Evolutionary conservation across 2,113 vertebrate genomes (phyloP).

Genomic region (Cottus gobio): DNA sequence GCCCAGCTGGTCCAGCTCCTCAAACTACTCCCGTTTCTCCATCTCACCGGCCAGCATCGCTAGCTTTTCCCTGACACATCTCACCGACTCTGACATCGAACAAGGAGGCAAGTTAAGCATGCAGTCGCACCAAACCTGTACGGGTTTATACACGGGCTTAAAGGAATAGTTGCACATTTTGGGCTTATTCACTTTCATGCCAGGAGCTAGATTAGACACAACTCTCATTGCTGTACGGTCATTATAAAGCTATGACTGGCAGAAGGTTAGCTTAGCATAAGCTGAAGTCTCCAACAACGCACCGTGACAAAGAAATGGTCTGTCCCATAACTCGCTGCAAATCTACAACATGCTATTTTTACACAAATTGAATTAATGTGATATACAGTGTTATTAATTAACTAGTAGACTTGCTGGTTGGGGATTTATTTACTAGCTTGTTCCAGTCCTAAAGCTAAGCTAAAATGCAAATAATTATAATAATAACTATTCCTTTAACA

Average conservation of each 20-base stretch:
- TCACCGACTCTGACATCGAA: conserved; percentile 97
- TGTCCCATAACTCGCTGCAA: background rate
- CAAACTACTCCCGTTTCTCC: conserved; percentile 93
- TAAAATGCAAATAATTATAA: background rate
- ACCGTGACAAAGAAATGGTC: too few relatives aligned
- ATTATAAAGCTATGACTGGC: background rate
- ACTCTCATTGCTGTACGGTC: background rate
- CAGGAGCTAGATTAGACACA: background rate
- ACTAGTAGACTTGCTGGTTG: too few relatives aligned
- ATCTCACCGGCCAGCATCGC: conserved; percentile 96
- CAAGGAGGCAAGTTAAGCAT: conserved; percentile 89
- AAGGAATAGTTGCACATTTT: background rate
- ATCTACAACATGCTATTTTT: background rate
- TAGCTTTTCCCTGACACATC: conserved; percentile 96
- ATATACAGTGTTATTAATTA: too few relatives aligned
- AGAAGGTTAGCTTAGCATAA: conserved; percentile 3
- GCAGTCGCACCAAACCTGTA: background rate
- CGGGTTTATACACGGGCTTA: background rate
- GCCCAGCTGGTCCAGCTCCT: conserved; percentile 87
- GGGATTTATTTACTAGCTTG: too few relatives aligned
- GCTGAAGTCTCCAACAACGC: background rate
- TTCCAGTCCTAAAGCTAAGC: background rate
- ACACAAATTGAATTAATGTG: background rate
- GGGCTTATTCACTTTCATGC: background rate
- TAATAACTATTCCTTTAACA: background rate